These are phyloP conservation scores for Tachina lurida DNA, from an alignment of 2,888 invertebrate genomes.

Conservation along the genomic window DNA sequence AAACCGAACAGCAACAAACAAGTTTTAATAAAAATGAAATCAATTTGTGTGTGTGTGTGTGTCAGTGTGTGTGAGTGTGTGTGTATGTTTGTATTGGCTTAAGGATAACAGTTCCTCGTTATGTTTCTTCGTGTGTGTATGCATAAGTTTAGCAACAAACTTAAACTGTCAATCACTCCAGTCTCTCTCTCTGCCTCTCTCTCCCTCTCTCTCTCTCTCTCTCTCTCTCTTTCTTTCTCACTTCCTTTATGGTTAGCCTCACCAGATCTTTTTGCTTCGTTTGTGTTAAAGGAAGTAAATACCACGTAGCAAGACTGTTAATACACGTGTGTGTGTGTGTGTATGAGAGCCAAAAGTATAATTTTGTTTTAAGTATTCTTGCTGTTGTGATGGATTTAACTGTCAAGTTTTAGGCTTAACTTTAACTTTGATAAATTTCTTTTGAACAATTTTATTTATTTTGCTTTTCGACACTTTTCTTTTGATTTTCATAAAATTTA, in stretches of 20 bases:
- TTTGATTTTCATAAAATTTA: neutral
- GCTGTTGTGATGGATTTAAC: conserved; percentile 65
- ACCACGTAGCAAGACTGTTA: conserved; percentile 1
- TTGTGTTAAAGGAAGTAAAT: neutral
- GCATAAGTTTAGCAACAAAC: conserved; percentile 33
- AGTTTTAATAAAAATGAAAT: conserved; percentile 38
- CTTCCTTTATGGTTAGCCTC: conserved; percentile 16
- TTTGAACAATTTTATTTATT: conserved; percentile 54
- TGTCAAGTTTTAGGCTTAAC: conserved; percentile 68
- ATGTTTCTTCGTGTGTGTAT: neutral
- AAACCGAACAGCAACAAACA: conserved; percentile 47
- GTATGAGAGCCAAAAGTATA: conserved; percentile 7
- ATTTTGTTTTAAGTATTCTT: conserved; percentile 29
- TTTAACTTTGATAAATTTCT: conserved; percentile 63
- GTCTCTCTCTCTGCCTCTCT: neutral
- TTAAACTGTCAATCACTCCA: conserved; percentile 66
- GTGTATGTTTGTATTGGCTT: conserved; percentile 35
- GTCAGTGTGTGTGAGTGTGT: conserved; percentile 2
- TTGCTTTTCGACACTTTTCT: conserved; percentile 14
- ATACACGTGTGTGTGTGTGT: neutral
- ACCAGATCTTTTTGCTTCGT: conserved; percentile 29
- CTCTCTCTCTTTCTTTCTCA: conserved; percentile 30
- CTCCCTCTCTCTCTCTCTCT: conserved; percentile 5
- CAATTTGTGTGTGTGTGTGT: neutral
- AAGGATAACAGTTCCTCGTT: conserved; percentile 28